phyloP scores from a whole-genome alignment of 2,113 vertebrate species.

The Oceanodroma tethys region DNA sequence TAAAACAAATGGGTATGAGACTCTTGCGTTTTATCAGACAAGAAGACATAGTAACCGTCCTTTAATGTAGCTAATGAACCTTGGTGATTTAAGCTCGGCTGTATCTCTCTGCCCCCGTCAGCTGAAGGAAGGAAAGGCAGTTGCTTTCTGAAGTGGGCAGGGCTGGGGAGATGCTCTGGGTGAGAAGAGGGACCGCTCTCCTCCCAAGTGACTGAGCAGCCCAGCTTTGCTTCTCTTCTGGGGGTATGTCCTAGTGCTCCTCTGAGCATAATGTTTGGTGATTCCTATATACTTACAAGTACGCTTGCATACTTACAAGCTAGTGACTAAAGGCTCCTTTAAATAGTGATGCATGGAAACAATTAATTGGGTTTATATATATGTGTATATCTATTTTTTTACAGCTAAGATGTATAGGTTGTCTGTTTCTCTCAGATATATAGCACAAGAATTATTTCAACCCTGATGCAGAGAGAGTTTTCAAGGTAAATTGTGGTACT shows the following conservation, averaged over 20 bases:
- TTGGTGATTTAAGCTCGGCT: not conserved
- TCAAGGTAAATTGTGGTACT: accelerated
- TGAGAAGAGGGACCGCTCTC: accelerated
- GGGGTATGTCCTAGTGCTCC: not conserved
- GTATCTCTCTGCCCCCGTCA: not conserved
- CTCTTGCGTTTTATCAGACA: not conserved
- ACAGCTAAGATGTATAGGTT: not conserved
- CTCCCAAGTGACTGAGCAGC: not conserved
- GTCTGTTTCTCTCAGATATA: not conserved
- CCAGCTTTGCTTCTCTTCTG: not conserved
- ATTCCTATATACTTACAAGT: not conserved
- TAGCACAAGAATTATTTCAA: not conserved
- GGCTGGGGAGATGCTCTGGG: not conserved
- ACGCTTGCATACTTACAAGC: not conserved
- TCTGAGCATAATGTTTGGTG: not conserved
- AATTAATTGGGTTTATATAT: not conserved
- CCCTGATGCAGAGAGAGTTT: not conserved
- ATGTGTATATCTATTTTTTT: not conserved
- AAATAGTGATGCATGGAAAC: not conserved
- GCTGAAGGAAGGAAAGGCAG: not conserved
- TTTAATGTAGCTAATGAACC: not conserved
- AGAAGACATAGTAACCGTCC: accelerated
- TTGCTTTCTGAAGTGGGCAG: not conserved
- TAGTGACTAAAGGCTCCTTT: not conserved
- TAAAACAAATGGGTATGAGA: not conserved